Conservation (phyloP, 2,797 vertebrate species). For the Myotis pilosus region DNA sequence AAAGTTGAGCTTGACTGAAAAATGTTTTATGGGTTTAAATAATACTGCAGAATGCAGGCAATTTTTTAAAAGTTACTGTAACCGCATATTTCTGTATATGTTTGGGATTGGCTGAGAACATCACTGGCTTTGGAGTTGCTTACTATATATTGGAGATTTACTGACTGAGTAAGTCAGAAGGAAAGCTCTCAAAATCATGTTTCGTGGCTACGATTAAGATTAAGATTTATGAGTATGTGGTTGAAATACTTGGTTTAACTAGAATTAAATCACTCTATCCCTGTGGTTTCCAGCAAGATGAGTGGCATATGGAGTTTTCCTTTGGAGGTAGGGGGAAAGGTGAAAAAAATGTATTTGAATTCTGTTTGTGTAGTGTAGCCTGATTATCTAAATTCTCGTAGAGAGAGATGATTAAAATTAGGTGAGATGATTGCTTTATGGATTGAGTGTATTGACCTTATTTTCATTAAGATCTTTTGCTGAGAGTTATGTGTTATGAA, state of each 20-base stretch:
- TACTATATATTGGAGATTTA: not conserved
- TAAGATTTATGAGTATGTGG: not conserved
- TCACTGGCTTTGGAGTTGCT: not conserved
- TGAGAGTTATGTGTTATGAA: conserved; percentile 2
- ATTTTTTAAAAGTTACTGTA: not conserved
- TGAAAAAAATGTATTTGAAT: not conserved
- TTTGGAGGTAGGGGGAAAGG: not conserved
- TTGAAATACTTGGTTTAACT: conserved; percentile 35
- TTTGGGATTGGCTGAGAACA: not conserved
- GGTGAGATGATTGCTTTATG: not conserved
- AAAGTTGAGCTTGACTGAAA: conserved; percentile 4
- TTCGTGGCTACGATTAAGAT: not conserved
- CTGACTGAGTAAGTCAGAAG: not conserved
- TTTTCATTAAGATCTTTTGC: conserved; percentile 37
- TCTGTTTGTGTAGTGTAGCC: not conserved
- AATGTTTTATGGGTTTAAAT: not conserved
- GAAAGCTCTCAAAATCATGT: not conserved
- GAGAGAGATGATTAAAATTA: conserved; percentile 19
- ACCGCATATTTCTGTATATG: not conserved
- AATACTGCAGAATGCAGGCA: not conserved
- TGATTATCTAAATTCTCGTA: conserved; percentile 25
- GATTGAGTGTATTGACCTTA: not conserved
- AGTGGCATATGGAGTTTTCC: not conserved
- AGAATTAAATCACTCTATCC: conserved; percentile 2
- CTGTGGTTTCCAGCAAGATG: conserved; percentile 2